These are phyloP conservation scores for Burhinus bistriatus DNA, from an alignment of 2,113 vertebrate genomes.

Conservation along the genomic window DNA sequence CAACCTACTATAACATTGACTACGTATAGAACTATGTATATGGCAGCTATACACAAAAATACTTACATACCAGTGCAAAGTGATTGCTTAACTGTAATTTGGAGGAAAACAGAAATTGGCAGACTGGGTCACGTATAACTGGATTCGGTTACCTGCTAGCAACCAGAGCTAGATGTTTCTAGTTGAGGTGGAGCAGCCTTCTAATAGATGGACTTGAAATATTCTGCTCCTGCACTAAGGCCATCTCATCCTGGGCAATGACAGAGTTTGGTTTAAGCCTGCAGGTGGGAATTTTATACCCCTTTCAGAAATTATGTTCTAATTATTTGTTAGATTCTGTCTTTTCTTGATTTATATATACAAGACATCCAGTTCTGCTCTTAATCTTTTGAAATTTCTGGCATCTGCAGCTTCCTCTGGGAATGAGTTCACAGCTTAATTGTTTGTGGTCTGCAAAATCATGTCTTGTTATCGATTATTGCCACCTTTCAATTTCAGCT, in stretches of 20 bases:
- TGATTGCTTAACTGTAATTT: rapidly evolving
- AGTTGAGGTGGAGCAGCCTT: background rate
- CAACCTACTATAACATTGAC: background rate
- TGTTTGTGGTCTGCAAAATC: background rate
- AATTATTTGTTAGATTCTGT: background rate
- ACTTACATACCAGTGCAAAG: background rate
- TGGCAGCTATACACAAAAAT: background rate
- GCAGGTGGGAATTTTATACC: background rate
- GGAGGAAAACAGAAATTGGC: background rate
- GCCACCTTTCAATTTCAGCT: background rate
- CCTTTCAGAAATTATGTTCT: background rate
- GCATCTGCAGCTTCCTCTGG: background rate
- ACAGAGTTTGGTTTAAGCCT: background rate
- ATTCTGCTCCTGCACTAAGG: background rate
- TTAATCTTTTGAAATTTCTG: background rate
- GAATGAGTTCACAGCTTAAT: background rate
- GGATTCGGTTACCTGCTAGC: background rate
- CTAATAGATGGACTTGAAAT: background rate
- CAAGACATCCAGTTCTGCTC: background rate
- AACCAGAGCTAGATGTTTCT: background rate
- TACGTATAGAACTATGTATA: background rate
- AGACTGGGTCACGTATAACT: background rate
- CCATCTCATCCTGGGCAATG: background rate
- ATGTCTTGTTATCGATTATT: background rate
- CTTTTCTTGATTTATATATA: background rate